Percentiles rank a stretch among this genome's conserved stretches.
Evolutionary conservation across 2,797 vertebrate genomes (phyloP).

Genomic region (Phylloscopus collybita): DNA sequence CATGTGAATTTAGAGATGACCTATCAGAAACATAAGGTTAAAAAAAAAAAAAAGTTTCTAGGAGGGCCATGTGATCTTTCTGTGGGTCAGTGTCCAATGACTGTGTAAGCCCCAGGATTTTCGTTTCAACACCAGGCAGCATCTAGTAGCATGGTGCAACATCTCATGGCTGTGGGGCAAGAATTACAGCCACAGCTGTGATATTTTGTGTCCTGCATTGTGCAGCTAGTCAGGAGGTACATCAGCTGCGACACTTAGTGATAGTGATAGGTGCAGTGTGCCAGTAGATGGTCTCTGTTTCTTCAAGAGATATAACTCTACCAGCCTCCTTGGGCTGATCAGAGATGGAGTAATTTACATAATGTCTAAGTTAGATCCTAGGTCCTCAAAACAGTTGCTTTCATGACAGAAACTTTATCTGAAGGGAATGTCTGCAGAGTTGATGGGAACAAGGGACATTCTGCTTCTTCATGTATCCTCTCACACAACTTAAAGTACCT

Average conservation of each 20-base stretch:
- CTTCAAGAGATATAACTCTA: not conserved
- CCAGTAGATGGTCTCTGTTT: not conserved
- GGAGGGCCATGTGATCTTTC: not conserved
- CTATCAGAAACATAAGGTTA: not conserved
- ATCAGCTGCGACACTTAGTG: not conserved
- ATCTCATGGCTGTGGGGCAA: not conserved
- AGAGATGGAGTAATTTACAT: not conserved
- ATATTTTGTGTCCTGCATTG: not conserved
- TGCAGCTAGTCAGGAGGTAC: not conserved
- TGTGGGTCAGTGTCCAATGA: not conserved
- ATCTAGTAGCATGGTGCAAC: accelerated
- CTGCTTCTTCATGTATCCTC: not conserved
- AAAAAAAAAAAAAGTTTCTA: not conserved
- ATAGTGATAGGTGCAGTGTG: not conserved
- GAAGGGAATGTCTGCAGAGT: not conserved
- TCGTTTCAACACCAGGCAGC: not conserved
- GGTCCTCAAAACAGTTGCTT: not conserved
- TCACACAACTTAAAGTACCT: not conserved
- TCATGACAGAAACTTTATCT: not conserved
- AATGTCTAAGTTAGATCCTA: not conserved
- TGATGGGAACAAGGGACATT: not conserved
- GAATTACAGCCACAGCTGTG: not conserved
- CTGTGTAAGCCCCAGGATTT: not conserved
- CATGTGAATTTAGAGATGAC: not conserved
- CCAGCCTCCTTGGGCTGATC: not conserved